A percentile compares a stretch with the other conserved stretches of the same genome.
phyloP scores from a whole-genome alignment of 1,140 invertebrate species.

The Lasioglossum albipes region DNA sequence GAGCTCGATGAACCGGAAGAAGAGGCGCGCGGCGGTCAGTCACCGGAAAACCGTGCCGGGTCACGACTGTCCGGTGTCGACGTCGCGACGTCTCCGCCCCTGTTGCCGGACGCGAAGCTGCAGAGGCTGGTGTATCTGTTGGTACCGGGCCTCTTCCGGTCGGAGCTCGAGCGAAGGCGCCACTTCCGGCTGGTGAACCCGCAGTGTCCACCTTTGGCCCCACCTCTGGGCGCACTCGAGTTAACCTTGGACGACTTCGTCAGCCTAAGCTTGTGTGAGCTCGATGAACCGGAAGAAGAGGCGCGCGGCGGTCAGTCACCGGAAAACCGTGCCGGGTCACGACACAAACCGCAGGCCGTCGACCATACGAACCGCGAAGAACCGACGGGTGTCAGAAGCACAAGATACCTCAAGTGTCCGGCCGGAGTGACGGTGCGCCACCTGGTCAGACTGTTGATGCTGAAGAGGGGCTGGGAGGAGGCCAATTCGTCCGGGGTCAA shows the following conservation, averaged over 20 bases:
- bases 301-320: not conserved
- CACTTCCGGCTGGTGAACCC: constrained; percentile 72
- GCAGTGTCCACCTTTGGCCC: constrained; percentile 65
- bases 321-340: constrained; percentile 15
- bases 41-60: constrained; percentile 20
- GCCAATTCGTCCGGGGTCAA: constrained; percentile 43
- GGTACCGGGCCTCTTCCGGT: constrained; percentile 84
- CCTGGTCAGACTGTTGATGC: constrained; percentile 71
- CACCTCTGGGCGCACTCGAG: constrained; percentile 69
- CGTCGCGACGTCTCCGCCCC: constrained; percentile 79
- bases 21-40: not conserved
- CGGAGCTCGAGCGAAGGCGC: constrained; percentile 72
- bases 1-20: constrained; percentile 56
- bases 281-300: constrained; percentile 42
- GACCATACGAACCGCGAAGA: constrained; percentile 16
- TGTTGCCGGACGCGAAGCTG: constrained; percentile 84
- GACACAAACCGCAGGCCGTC: not conserved
- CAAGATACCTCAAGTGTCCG: constrained; percentile 73
- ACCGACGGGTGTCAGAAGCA: not conserved
- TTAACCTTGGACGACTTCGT: constrained; percentile 73
- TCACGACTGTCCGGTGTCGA: constrained; percentile 75
- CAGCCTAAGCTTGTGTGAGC: constrained; percentile 72
- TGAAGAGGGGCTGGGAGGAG: constrained; percentile 75
- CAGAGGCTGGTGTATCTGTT: constrained; percentile 89
- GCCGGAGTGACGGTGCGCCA: constrained; percentile 75